Evolutionary conservation across 2,113 vertebrate genomes (phyloP).

Genomic region (Cyanistes caeruleus): DNA sequence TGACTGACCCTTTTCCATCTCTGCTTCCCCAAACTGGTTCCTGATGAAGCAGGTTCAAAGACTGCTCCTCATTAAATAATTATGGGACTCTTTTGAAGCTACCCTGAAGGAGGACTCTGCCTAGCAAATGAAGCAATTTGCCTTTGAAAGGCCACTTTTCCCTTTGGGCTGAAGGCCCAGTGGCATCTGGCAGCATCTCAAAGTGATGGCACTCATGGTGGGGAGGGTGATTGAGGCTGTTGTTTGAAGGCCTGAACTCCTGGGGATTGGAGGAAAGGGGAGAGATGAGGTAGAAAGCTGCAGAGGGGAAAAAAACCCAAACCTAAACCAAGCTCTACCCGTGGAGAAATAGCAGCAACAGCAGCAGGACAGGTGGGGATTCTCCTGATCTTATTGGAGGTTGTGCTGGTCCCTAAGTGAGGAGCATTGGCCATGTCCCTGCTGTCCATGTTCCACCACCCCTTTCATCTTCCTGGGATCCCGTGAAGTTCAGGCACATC

Average conservation of each 20-base stretch:
- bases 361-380: neutral
- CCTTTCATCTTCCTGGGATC: neutral
- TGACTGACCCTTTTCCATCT: neutral
- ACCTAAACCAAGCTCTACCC: neutral
- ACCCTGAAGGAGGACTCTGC: neutral
- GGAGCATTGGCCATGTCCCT: rapidly evolving
- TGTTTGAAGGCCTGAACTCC: neutral
- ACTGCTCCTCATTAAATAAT: neutral
- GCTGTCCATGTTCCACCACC: neutral
- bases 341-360: neutral
- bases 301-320: neutral
- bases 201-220: rapidly evolving
- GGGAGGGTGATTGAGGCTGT: neutral
- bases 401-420: neutral
- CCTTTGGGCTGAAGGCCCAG: neutral
- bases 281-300: neutral
- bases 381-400: neutral
- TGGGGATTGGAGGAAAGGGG: neutral
- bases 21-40: neutral
- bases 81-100: neutral
- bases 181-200: neutral
- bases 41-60: neutral
- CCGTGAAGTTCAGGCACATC: neutral
- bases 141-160: neutral
- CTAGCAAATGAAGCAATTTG: neutral